A percentile compares a stretch with the other conserved stretches of the same genome.
Conservation (phyloP, 1,140 invertebrate genomes). For the Orussus abietinus region DNA sequence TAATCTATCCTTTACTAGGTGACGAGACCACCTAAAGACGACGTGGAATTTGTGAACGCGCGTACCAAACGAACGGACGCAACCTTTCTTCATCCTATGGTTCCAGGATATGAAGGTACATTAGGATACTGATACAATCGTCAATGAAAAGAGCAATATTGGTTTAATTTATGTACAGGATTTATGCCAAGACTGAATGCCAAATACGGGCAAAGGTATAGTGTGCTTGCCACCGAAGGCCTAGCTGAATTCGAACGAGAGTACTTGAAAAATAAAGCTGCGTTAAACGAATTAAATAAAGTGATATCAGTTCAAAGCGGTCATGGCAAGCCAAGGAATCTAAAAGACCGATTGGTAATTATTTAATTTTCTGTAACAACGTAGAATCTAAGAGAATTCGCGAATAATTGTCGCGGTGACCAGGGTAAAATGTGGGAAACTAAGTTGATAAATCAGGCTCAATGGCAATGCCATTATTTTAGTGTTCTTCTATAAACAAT, state of each 20-base stretch:
- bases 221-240: slow-evolving; percentile 63
- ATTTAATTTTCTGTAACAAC: too few species aligned
- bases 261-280: slow-evolving; percentile 56
- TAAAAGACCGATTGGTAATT: slow-evolving; percentile 62
- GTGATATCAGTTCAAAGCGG: slow-evolving; percentile 57
- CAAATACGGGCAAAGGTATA: slow-evolving; percentile 63
- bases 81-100: slow-evolving; percentile 64
- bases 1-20: too few species aligned
- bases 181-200: slow-evolving; percentile 62
- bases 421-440: neutral
- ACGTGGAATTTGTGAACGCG: slow-evolving; percentile 61
- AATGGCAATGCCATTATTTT: too few species aligned
- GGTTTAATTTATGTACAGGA: slow-evolving; percentile 43
- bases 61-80: slow-evolving; percentile 60
- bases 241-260: slow-evolving; percentile 64
- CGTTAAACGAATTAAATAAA: slow-evolving; percentile 53
- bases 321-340: slow-evolving; percentile 55
- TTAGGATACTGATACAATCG: too few species aligned
- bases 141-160: too few species aligned
- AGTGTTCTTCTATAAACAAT: too few species aligned
- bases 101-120: slow-evolving; percentile 66
- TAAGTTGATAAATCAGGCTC: too few species aligned
- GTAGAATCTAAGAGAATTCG: too few species aligned
- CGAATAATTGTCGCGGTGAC: neutral
- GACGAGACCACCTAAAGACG: slow-evolving; percentile 57